Percentiles rank a stretch among this genome's conserved stretches.
Evolutionary conservation across 2,113 vertebrate species (phyloP).

Genomic region (Oncorhynchus gorbuscha): DNA sequence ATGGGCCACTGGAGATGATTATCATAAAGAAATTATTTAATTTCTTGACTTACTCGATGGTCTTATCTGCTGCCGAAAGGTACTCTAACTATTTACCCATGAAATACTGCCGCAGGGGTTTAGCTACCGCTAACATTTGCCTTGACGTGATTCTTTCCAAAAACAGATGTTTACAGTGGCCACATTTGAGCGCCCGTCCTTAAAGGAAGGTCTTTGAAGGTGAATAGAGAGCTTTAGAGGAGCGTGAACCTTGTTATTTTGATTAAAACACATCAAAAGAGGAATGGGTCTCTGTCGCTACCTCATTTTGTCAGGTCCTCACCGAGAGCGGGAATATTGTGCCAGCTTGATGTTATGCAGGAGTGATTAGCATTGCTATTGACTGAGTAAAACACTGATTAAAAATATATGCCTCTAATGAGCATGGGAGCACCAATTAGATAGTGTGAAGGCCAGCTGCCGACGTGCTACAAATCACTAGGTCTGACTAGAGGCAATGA

Average conservation of each 20-base stretch:
- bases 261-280: conserved; percentile 10
- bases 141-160: conserved; percentile 39
- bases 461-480: conserved; percentile 62
- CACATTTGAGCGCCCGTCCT: conserved; percentile 27
- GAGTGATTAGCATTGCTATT: conserved; percentile 53
- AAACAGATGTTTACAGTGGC: conserved; percentile 54
- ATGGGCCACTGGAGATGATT: conserved; percentile 32
- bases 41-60: conserved; percentile 36
- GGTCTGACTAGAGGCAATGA: conserved; percentile 31
- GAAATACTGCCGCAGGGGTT: conserved; percentile 25
- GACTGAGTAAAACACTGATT: conserved; percentile 58
- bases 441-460: conserved; percentile 40
- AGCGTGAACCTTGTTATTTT: conserved; percentile 35
- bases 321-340: conserved; percentile 20
- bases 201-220: conserved; percentile 60
- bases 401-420: conserved; percentile 58
- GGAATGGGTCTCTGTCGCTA: background rate
- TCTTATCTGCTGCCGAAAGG: conserved; percentile 52
- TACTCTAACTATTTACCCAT: conserved; percentile 42
- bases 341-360: conserved; percentile 2
- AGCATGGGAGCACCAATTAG: conserved; percentile 53
- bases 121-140: conserved; percentile 32
- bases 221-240: conserved; percentile 45
- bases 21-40: conserved; percentile 48
- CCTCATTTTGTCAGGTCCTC: conserved; percentile 35